These are phyloP conservation scores for Pantherophis alleghaniensis DNA, from an alignment of 2,797 vertebrate genomes.

Conservation along the genomic window DNA sequence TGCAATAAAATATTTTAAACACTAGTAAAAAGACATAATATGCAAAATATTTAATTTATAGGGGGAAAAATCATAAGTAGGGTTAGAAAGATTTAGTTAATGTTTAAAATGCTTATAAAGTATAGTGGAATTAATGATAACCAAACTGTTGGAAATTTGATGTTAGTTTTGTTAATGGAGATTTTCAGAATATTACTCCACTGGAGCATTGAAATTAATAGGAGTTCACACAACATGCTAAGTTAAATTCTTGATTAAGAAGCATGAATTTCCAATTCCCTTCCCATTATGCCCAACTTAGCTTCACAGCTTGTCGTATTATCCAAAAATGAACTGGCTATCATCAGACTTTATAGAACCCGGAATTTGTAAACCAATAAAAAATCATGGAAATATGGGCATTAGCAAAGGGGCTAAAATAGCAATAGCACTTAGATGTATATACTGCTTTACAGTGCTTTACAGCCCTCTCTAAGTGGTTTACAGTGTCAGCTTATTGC, in stretches of 20 bases:
- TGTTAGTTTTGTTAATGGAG: not conserved
- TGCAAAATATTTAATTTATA: conserved; percentile 29
- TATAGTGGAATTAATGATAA: not conserved
- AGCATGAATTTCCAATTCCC: not conserved
- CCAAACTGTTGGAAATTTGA: not conserved
- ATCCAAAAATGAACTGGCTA: not conserved
- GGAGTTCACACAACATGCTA: not conserved
- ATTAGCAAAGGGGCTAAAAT: not conserved
- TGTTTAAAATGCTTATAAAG: conserved; percentile 17
- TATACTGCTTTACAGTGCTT: too few species aligned
- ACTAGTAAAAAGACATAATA: not conserved
- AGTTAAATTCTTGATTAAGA: not conserved
- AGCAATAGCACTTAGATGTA: too few species aligned
- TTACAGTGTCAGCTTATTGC: too few species aligned
- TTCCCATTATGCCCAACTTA: not conserved
- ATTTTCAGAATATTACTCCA: not conserved
- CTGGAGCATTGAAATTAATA: not conserved
- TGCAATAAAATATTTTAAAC: conserved; percentile 34
- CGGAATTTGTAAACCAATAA: not conserved
- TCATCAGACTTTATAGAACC: not conserved
- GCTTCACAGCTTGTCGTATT: not conserved
- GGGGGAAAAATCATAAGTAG: not conserved
- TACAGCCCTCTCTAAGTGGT: too few species aligned
- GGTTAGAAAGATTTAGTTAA: conserved; percentile 17
- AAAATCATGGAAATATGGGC: not conserved